phyloP scores from a whole-genome alignment of 2,888 invertebrate genomes.

The Meganola albula region DNA sequence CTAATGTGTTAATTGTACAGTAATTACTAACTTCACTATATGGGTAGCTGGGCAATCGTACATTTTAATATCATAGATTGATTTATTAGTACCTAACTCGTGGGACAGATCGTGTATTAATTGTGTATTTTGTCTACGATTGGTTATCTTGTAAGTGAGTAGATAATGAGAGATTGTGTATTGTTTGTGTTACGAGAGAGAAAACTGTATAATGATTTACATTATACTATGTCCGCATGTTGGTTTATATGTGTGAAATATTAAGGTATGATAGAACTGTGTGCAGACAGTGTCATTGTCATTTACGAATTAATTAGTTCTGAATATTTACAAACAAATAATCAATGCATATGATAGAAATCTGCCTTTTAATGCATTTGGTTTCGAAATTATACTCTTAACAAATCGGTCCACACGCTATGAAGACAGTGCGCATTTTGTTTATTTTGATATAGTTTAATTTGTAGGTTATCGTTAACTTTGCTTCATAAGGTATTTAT shows the following conservation, averaged over 20 bases:
- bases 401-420: conserved; percentile 27
- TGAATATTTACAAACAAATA: conserved; percentile 41
- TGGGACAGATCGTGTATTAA: conserved; percentile 51
- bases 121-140: conserved; percentile 52
- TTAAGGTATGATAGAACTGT: conserved; percentile 27
- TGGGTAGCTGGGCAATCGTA: conserved; percentile 76
- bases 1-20: conserved; percentile 67
- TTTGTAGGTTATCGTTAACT: conserved; percentile 65
- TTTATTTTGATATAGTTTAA: conserved; percentile 51
- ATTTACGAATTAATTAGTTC: conserved; percentile 37
- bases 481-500: conserved; percentile 75
- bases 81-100: conserved; percentile 51
- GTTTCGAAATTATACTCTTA: conserved; percentile 40
- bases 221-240: conserved; percentile 23
- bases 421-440: conserved; percentile 62
- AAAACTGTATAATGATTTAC: conserved; percentile 20
- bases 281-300: conserved; percentile 35
- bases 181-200: conserved; percentile 31
- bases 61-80: conserved; percentile 66
- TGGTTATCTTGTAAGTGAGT: conserved; percentile 45
- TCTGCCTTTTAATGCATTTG: conserved; percentile 71
- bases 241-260: conserved; percentile 33
- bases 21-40: conserved; percentile 73
- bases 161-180: conserved; percentile 43
- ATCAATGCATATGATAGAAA: conserved; percentile 58